Conservation (phyloP, 2,113 vertebrate genomes). For the Vulpes vulpes region DNA sequence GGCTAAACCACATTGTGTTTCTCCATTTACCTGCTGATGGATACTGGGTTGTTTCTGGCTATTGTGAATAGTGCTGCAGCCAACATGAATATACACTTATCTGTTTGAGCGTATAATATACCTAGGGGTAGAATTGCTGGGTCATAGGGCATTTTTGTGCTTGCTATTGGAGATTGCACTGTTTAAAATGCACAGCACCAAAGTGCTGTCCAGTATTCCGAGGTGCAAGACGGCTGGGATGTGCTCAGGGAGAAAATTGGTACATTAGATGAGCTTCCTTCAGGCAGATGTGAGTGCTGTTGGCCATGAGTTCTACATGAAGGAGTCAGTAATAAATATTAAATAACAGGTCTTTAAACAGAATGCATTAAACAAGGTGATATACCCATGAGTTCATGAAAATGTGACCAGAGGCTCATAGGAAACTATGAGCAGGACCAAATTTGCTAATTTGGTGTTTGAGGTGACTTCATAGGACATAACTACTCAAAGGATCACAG, state of each 20-base stretch:
- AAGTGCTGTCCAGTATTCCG: background rate
- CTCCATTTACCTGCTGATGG: background rate
- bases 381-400: background rate
- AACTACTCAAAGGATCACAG: background rate
- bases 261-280: background rate
- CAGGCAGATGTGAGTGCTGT: background rate
- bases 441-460: background rate
- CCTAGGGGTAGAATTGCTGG: background rate
- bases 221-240: background rate
- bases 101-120: background rate
- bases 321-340: background rate
- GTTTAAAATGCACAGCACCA: background rate
- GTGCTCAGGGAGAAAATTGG: background rate
- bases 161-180: background rate
- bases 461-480: background rate
- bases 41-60: too few relatives aligned
- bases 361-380: background rate
- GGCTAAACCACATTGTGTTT: accelerated
- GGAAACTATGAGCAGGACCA: background rate
- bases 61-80: accelerated
- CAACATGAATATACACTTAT: background rate
- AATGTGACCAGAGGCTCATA: accelerated
- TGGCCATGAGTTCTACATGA: background rate
- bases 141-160: background rate
- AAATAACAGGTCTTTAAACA: background rate